Evolutionary conservation across 2,797 vertebrate species (phyloP).

Genomic region (Gallirallus australis): DNA sequence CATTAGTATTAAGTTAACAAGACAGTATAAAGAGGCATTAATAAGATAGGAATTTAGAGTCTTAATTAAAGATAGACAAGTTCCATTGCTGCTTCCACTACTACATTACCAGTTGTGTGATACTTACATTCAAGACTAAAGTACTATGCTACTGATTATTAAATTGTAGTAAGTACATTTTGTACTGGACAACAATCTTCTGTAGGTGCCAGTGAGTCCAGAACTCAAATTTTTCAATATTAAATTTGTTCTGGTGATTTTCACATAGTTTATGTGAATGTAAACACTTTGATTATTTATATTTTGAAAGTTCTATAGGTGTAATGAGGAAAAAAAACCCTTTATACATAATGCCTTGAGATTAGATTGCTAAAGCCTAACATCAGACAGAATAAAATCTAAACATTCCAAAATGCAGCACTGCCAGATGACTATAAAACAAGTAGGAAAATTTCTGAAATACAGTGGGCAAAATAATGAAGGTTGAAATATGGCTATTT

Average conservation of each 20-base stretch:
- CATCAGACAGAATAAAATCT: background rate
- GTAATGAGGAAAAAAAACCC: background rate
- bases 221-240: background rate
- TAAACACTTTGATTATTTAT: background rate
- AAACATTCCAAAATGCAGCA: background rate
- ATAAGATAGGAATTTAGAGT: conserved; percentile 6
- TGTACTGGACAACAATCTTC: background rate
- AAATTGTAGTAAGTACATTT: background rate
- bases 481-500: background rate
- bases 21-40: background rate
- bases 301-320: background rate
- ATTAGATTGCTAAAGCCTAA: background rate
- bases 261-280: background rate
- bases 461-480: background rate
- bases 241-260: background rate
- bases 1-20: background rate
- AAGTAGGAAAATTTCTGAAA: background rate
- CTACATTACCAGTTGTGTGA: background rate
- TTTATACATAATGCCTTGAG: background rate
- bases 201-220: background rate
- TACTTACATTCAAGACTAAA: background rate
- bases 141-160: background rate
- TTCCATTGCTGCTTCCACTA: background rate
- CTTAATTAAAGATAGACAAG: background rate
- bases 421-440: background rate